phyloP scores from a whole-genome alignment of 2,888 invertebrate species.

The Apeira syringaria region DNA sequence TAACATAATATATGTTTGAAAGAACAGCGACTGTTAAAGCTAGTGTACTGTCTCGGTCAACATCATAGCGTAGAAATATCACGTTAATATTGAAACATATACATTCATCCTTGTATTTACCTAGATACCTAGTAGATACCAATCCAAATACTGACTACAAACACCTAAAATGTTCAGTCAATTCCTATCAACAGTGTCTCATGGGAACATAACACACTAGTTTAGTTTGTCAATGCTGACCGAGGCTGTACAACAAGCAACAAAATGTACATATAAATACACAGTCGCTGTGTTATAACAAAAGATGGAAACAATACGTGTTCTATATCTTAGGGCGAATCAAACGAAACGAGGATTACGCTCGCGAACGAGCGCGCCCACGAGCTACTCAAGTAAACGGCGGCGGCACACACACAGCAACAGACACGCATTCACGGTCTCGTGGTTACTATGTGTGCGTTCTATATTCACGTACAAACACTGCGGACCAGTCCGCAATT shows the following conservation, averaged over 20 bases:
- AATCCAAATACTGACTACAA: neutral
- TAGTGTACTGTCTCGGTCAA: constrained; percentile 22
- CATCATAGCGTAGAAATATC: neutral
- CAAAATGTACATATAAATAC: constrained; percentile 6
- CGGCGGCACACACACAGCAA: constrained; percentile 56
- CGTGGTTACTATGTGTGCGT: constrained; percentile 51
- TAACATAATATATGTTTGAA: constrained; percentile 47
- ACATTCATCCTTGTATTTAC: constrained; percentile 3
- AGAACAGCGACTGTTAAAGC: constrained; percentile 51
- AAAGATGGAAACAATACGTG: constrained; percentile 56
- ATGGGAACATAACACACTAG: constrained; percentile 2
- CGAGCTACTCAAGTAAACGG: constrained; percentile 95
- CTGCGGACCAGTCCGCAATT: constrained; percentile 28
- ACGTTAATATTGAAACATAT: constrained; percentile 15
- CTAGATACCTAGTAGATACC: constrained; percentile 4
- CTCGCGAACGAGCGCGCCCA: constrained; percentile 98
- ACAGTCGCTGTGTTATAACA: constrained; percentile 59
- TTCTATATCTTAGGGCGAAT: constrained; percentile 86
- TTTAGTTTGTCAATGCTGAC: constrained; percentile 3
- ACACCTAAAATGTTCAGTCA: neutral
- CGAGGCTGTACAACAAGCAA: constrained; percentile 17
- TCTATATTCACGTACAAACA: constrained; percentile 16
- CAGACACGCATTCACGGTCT: constrained; percentile 60
- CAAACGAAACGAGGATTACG: constrained; percentile 97
- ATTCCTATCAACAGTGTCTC: neutral